Evolutionary conservation across 2,113 vertebrate species (phyloP).

Genomic region (Chaetorhynchus papuensis): DNA sequence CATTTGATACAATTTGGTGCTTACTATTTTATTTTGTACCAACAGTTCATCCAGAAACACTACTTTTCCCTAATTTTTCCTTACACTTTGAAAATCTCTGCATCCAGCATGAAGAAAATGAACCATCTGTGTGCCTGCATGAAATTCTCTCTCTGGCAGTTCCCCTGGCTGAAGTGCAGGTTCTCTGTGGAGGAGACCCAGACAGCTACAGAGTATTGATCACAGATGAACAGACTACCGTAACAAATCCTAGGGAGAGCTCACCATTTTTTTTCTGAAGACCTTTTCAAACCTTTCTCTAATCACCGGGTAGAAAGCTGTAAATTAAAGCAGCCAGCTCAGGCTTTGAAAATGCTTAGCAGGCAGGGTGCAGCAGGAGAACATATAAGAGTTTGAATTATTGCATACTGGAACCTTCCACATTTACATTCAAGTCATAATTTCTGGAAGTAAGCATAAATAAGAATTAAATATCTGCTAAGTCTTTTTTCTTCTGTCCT

Average conservation of each 20-base stretch:
- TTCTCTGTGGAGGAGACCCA: conserved; percentile 31
- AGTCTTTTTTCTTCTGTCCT: conserved; percentile 68
- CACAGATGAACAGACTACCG: conserved; percentile 34
- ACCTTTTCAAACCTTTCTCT: conserved; percentile 72
- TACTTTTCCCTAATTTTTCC: neutral
- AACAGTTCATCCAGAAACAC: neutral
- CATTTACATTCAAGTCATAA: conserved; percentile 59
- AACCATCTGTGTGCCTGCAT: neutral
- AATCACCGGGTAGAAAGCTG: conserved; percentile 58
- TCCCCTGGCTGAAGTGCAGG: neutral
- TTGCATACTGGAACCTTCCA: conserved; percentile 39
- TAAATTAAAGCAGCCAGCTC: conserved; percentile 64
- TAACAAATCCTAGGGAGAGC: conserved; percentile 62
- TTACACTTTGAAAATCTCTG: neutral
- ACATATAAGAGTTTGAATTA: conserved; percentile 55
- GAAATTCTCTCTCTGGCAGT: neutral
- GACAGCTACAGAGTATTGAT: conserved; percentile 48
- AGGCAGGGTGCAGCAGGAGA: conserved; percentile 32
- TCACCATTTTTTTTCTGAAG: conserved; percentile 57
- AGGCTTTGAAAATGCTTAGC: conserved; percentile 57
- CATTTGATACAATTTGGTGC: neutral
- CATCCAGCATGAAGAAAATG: neutral
- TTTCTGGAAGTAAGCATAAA: conserved; percentile 69
- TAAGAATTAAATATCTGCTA: conserved; percentile 74
- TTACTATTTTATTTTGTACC: neutral